phyloP scores from a whole-genome alignment of 2,113 vertebrate genomes.

The Dasyurus viverrinus region DNA sequence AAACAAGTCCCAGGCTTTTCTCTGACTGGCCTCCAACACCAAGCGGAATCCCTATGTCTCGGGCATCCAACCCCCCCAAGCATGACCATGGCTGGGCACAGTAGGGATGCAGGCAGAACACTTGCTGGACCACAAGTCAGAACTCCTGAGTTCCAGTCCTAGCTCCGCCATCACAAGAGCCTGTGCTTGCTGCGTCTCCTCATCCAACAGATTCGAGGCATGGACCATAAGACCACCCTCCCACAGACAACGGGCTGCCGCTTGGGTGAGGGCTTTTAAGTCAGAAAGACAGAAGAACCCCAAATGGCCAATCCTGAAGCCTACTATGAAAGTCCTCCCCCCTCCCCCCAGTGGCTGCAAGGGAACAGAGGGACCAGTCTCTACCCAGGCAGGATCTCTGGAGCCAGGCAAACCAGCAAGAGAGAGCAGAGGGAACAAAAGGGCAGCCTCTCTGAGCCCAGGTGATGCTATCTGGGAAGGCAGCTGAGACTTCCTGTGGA shows the following conservation, averaged over 20 bases:
- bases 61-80: background rate
- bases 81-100: background rate
- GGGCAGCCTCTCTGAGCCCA: background rate
- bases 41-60: slow-evolving; percentile 63
- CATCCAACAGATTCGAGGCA: background rate
- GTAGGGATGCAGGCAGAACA: background rate
- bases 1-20: slow-evolving; percentile 57
- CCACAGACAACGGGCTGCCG: slow-evolving; percentile 47
- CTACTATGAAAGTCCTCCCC: slow-evolving; percentile 65
- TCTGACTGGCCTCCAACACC: slow-evolving; percentile 70
- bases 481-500: slow-evolving; percentile 1
- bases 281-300: slow-evolving; percentile 55
- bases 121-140: background rate
- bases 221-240: slow-evolving; percentile 23
- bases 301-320: slow-evolving; percentile 67
- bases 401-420: slow-evolving; percentile 18
- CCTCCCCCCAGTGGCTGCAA: background rate
- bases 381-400: background rate
- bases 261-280: slow-evolving; percentile 47
- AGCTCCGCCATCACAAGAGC: background rate
- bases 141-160: background rate
- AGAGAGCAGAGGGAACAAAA: background rate
- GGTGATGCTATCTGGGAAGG: slow-evolving; percentile 27
- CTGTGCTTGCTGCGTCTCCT: background rate
- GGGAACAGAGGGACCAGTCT: slow-evolving; percentile 46